Percentiles rank a stretch among this genome's conserved stretches.
Conservation (phyloP, 2,113 vertebrate genomes). For the Rattus rattus region DNA sequence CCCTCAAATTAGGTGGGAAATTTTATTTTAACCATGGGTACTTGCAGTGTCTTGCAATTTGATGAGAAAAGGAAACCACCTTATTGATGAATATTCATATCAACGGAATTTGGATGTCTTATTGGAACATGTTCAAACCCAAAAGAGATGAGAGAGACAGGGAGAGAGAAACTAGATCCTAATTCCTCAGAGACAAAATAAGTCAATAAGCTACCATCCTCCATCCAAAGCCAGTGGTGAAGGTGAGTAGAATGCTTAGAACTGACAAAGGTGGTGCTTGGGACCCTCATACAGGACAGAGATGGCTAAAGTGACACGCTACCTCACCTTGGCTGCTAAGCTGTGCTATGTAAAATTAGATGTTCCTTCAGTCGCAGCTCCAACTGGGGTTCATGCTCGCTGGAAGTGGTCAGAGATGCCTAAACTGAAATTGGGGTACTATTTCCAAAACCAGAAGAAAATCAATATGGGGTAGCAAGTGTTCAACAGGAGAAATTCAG, state of each 20-base stretch:
- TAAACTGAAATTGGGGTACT: background rate
- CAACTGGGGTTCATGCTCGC: background rate
- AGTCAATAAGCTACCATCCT: background rate
- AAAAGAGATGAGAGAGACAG: background rate
- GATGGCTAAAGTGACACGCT: background rate
- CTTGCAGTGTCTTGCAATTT: background rate
- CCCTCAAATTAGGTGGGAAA: background rate
- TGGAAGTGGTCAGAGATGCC: background rate
- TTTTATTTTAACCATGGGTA: background rate
- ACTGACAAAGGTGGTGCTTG: background rate
- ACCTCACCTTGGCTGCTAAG: background rate
- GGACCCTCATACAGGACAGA: background rate
- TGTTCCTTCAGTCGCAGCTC: background rate
- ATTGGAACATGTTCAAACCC: background rate
- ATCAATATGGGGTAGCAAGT: background rate
- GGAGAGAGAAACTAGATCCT: background rate
- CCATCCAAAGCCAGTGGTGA: background rate
- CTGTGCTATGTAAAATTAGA: background rate
- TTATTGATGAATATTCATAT: background rate
- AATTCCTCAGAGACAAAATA: background rate
- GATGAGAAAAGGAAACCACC: background rate
- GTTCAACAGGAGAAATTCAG: background rate
- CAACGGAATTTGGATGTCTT: background rate
- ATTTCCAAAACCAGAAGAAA: slow-evolving; percentile 8
- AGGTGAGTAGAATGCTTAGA: background rate